Evolutionary conservation across 2,797 vertebrate genomes (phyloP).

Genomic region (Poecilia wingei): DNA sequence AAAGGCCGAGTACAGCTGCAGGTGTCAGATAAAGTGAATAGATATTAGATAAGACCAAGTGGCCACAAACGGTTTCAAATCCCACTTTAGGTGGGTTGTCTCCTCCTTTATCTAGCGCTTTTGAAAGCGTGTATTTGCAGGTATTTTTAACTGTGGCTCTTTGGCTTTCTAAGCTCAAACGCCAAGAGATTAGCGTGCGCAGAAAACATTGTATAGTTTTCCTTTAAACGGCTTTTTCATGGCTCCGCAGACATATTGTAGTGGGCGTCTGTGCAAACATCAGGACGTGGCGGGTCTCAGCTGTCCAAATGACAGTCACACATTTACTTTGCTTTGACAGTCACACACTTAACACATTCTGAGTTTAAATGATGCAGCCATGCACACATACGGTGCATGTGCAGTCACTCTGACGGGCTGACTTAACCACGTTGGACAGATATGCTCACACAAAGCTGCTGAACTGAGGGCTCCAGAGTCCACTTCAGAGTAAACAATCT

Average conservation of each 20-base stretch:
- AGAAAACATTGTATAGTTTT: constrained; percentile 41
- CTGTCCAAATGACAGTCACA: constrained; percentile 67
- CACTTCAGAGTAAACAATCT: constrained; percentile 19
- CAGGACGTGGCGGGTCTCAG: constrained; percentile 55
- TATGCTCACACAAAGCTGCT: constrained; percentile 18
- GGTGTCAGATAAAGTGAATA: constrained; percentile 49
- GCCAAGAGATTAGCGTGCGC: constrained; percentile 26
- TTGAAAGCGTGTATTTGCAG: constrained; percentile 33
- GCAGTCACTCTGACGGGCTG: constrained; percentile 27
- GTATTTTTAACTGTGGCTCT: constrained; percentile 24
- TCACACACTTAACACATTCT: constrained; percentile 50
- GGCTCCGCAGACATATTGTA: constrained; percentile 62
- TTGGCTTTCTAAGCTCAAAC: constrained; percentile 33
- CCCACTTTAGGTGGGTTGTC: constrained; percentile 6
- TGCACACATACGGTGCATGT: constrained; percentile 42
- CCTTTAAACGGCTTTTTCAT: constrained; percentile 36
- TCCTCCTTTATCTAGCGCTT: constrained; percentile 1
- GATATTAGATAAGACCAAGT: constrained; percentile 42
- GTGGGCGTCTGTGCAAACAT: constrained; percentile 68
- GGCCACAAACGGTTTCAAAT: constrained; percentile 16
- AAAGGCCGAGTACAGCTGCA: constrained; percentile 32
- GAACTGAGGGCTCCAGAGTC: constrained; percentile 23
- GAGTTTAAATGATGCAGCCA: constrained; percentile 41
- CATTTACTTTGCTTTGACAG: constrained; percentile 54
- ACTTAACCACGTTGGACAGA: constrained; percentile 30